Evolutionary conservation across 2,113 vertebrate genomes (phyloP), one percentile per base, ranked within the genome.

Genomic region (Tenebrosternarchus preto): DNA sequence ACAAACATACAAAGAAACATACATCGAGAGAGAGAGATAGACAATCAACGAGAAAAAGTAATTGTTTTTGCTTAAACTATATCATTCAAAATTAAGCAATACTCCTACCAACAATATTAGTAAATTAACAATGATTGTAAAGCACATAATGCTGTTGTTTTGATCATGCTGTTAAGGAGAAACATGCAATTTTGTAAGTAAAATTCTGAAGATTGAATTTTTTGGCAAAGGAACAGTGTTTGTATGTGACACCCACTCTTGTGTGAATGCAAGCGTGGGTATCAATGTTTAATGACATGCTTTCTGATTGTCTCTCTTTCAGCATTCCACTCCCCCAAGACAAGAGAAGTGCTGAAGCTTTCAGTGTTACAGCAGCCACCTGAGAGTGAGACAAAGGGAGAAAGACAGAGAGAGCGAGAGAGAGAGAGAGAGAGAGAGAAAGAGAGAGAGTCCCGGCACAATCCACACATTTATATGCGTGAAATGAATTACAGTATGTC

Each of bases 301-400:
- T 36, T 39, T 57, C 29, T 59, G 33, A 71, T 64, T 64, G 29
- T 64, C 61, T 31, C 27, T 64, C 25, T 64, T 64, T 64, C 27
- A 31, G 27, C 11, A 20, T 60, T 74, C 20, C 56, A 43, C 12
- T 61, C 24, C 24, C 24, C 3, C 8, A 61, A 61, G 59, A 25
- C 22, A 61, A 61, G 12, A 61, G 25, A 27, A 12, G 11, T 12
- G 8, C 15, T 27, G 4, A 61, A 27, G 1, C 22, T 27, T 4
- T 61, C 59, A 27, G 24, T 24, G 46, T 31, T n/a, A 22, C 22
- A 29, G 15, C 43, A 50, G 17, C 17, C 16, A 29, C 53, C n/a
- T 39, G 12, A 74, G 55, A 39, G 12, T 22, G 4, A 73, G 39
- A 4, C 15, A 50, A 0, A 27, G 17, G 29, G n/a, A n/a, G n/a